phyloP scores from a whole-genome alignment of 2,888 invertebrate genomes.

The Lithophane semibrunnea region DNA sequence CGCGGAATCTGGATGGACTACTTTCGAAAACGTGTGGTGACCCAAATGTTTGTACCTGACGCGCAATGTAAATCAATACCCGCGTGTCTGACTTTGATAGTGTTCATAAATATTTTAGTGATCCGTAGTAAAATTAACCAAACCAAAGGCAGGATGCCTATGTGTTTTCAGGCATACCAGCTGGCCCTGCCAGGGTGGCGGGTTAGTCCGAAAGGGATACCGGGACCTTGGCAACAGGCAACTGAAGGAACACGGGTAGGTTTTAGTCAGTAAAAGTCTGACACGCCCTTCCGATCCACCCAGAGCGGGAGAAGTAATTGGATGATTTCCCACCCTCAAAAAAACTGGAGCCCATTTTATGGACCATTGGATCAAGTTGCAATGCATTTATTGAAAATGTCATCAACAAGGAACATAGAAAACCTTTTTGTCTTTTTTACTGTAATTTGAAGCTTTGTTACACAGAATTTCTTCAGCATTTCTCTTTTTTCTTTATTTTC shows the following conservation, averaged over 20 bases:
- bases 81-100: conserved; percentile 58
- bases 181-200: no score
- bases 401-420: background rate
- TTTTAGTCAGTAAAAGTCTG: no score
- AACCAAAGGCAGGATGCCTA: background rate
- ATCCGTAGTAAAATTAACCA: conserved; percentile 7
- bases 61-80: conserved; percentile 69
- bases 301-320: no score
- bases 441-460: background rate
- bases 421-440: no score
- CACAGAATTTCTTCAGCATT: background rate
- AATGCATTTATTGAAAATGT: background rate
- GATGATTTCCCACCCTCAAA: no score
- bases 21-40: conserved; percentile 84
- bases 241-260: no score
- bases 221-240: no score
- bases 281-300: no score
- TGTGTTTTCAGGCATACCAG: background rate
- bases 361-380: background rate
- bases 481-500: background rate
- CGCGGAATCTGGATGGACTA: conserved; percentile 85
- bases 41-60: conserved; percentile 75
- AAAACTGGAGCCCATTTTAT: no score
- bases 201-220: no score
- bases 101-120: conserved; percentile 43